Base-by-base conservation (phyloP, 37 sponge, comb jelly and placozoan species). In the Mnemiopsis leidyi region DNA sequence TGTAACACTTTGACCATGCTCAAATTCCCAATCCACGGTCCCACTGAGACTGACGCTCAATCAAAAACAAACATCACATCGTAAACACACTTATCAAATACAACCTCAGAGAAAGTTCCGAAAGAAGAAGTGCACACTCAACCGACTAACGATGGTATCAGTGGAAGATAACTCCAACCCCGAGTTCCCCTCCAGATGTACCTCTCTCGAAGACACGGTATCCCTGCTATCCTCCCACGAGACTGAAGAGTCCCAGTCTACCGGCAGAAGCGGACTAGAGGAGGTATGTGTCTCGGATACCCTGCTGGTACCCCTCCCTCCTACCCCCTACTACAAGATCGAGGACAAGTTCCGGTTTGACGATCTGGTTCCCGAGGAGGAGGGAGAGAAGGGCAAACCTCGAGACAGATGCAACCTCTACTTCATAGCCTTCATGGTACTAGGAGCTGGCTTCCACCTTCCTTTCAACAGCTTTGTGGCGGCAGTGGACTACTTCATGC, bases 401-500 rank as follows among this genome's bases (percentile, higher is more conserved):
- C 90, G 88, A 69, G 97, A 97, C 38, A 48, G 85, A 9, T 95
- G 75, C 33, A 23, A 94, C 38, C 71, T 93, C 33, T 92, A 94
- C 23, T 97, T 96, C 94, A 75, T 97, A 33, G 68, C 94, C 24
- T 75, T 96, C 79, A 34, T 97, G 33, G 24, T 97, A 30, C 93
- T 92, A 0, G 96, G 96, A 0, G 94, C 95, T 25, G 97, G 97
- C 0, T 94, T 97, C 39, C 95, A 96, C 68, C 94, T 95, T 82
- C 97, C 97, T 37, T 97, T 93, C 93, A 94, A 85, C 93, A 94
- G 94, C 69, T 96, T 85, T 73, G 88, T 97, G 26, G 85, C 96
- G 28, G 97, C 95, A 31, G 92, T 95, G 13, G 97, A 97, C 94
- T 97, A 97, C 69, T 97, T 97, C 94, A 69, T 93, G 73, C 94